A percentile compares a stretch with the other conserved stretches of the same genome.
Conservation (phyloP, 2,888 invertebrate species). For the Scaptodrosophila latifasciaeformis region DNA sequence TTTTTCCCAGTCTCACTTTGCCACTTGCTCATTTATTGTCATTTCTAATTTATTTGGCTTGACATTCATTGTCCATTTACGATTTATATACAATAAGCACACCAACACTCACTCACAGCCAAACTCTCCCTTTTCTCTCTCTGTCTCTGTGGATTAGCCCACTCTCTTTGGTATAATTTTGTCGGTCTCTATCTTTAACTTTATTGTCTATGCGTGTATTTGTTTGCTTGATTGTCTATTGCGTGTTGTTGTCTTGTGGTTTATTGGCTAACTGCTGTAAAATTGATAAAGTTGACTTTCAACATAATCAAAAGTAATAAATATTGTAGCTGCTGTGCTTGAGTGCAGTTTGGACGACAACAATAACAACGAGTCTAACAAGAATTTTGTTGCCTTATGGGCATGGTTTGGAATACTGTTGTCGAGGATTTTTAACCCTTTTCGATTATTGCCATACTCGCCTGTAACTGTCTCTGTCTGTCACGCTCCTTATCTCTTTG, state of each 20-base stretch:
- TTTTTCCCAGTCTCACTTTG: constrained; percentile 14
- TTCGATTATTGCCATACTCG: background rate
- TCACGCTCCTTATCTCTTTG: background rate
- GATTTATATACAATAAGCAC: constrained; percentile 58
- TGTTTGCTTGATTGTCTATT: constrained; percentile 5
- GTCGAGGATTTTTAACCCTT: background rate
- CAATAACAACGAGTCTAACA: no score
- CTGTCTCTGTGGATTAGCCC: no score
- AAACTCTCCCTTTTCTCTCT: background rate
- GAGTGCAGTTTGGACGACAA: constrained; percentile 57
- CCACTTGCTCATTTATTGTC: constrained; percentile 66
- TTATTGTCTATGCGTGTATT: background rate
- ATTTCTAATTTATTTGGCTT: constrained; percentile 63
- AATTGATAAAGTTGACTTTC: constrained; percentile 68
- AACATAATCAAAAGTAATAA: constrained; percentile 68
- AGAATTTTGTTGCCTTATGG: constrained; percentile 21
- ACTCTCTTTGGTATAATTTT: no score
- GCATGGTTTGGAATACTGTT: background rate
- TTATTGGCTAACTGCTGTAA: constrained; percentile 66
- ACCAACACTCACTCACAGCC: background rate
- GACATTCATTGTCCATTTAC: constrained; percentile 66
- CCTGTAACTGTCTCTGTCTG: no score
- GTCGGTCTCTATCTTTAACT: no score
- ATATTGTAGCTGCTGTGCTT: constrained; percentile 65
- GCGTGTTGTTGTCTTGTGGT: constrained; percentile 49